Base-by-base conservation (phyloP, 2,113 vertebrate genomes). In the Psilopsiagon aurifrons region DNA sequence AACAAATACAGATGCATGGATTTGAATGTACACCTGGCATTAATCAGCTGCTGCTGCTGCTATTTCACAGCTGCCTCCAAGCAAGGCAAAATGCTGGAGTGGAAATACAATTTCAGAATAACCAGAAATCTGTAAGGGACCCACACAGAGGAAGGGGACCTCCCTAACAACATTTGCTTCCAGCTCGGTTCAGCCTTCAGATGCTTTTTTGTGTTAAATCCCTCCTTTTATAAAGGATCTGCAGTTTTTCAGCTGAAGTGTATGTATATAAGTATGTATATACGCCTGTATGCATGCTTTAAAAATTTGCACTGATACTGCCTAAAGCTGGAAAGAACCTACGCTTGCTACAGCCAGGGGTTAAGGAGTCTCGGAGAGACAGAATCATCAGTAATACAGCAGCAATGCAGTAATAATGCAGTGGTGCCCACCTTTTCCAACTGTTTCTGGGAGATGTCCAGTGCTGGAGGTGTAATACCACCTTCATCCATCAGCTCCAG, bases 1-100 rank as follows among this genome's bases (percentile, higher is more conserved):
- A 96, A 96, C 94, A 95, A 95, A 96, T 95, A 94, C 96, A 96
- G 96, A 97, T 97, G 96, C 3, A 2, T 66, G 83, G 94, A 85
- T 85, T 44, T 87, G 70, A 93, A 93, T 25, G 91, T 92, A 97
- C 96, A 97, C 96, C 96, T 97, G 96, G 96, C 83, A 96, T 96
- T 96, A 96, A 96, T 97, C 94, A 96, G 96, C 95, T 96, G 92
- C 95, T 83, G 91, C 83, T 85, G 87, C 80, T 91, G 95, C 81
- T 95, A 96, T 96, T 96, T 94, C 95, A 94, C 96, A 97, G 96
- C 96, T 96, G 95, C 95, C 86, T 94, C 67, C 67, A 46, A 94
- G 92, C 69, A 80, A 97, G 70, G 46, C 74, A 89, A 96, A 94
- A 89, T 27, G 37, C 49, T 85, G 82, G 70, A 94, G 70, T 91